Percentiles rank a stretch among this genome's conserved stretches.
These are phyloP conservation scores for Rhodophaea formosa DNA, from an alignment of 2,888 invertebrate genomes.

Conservation along the genomic window DNA sequence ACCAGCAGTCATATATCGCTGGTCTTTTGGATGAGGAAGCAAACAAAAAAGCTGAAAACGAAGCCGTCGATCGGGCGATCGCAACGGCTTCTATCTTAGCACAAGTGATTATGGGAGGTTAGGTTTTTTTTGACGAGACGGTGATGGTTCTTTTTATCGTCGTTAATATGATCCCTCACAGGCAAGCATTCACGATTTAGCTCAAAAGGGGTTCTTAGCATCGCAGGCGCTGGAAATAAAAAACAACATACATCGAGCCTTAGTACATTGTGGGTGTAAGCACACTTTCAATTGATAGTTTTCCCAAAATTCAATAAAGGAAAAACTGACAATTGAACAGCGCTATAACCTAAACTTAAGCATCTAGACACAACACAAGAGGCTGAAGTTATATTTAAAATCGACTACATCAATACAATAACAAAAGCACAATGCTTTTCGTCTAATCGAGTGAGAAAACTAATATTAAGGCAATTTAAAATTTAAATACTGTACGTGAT, in stretches of 20 bases:
- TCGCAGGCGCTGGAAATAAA: conserved; percentile 82
- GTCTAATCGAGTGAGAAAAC: conserved; percentile 37
- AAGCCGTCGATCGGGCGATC: conserved; percentile 45
- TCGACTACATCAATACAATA: conserved; percentile 16
- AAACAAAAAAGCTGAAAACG: conserved; percentile 63
- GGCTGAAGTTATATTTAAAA: conserved; percentile 25
- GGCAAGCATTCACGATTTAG: conserved; percentile 82
- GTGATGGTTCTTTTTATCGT: conserved; percentile 75
- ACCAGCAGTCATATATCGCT: conserved; percentile 75
- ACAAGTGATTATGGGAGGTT: conserved; percentile 75
- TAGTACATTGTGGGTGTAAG: conserved; percentile 71
- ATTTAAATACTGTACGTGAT: conserved; percentile 39
- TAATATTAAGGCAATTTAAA: conserved; percentile 41
- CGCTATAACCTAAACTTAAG: conserved; percentile 65
- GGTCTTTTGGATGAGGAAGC: conserved; percentile 69
- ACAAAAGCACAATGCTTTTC: conserved; percentile 27
- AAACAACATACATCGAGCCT: conserved; percentile 81
- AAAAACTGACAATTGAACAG: conserved; percentile 60
- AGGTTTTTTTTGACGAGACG: conserved; percentile 74
- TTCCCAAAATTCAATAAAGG: conserved; percentile 33
- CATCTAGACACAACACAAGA: conserved; percentile 65
- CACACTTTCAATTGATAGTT: conserved; percentile 60
- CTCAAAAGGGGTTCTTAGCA: conserved; percentile 81
- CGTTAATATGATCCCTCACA: conserved; percentile 81
- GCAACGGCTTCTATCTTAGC: conserved; percentile 63